phyloP scores from a whole-genome alignment of 2,113 vertebrate genomes.

The Typhlomys cinereus region DNA sequence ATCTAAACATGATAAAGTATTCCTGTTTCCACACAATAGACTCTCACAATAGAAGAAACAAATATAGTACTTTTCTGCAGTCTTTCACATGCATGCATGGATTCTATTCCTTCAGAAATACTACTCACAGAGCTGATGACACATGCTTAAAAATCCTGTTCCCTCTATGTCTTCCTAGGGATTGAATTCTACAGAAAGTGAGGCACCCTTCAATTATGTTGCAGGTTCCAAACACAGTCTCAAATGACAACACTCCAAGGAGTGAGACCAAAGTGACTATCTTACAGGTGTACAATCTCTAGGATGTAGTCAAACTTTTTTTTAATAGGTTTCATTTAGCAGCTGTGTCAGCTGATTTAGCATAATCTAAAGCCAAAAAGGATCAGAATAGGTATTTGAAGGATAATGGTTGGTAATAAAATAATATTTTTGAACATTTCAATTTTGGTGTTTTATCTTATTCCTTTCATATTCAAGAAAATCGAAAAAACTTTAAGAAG shows the following conservation, averaged over 20 bases:
- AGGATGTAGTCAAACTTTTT: background rate
- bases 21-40: constrained; percentile 5
- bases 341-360: background rate
- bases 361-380: background rate
- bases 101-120: too few relatives aligned
- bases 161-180: background rate
- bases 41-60: background rate
- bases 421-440: background rate
- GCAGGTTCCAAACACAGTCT: background rate
- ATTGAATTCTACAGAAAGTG: background rate
- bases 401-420: background rate
- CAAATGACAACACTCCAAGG: background rate
- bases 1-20: constrained; percentile 34
- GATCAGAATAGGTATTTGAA: background rate
- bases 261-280: background rate
- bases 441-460: background rate
- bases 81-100: too few relatives aligned
- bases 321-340: constrained; percentile 7
- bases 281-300: background rate
- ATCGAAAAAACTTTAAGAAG: background rate
- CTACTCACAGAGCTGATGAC: too few relatives aligned
- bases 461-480: constrained; percentile 20
- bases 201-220: background rate
- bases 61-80: background rate
- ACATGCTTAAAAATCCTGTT: too few relatives aligned